A percentile compares a stretch with the other conserved stretches of the same genome.
Conservation (phyloP, 2,113 vertebrate genomes). For the Guaruba guarouba region DNA sequence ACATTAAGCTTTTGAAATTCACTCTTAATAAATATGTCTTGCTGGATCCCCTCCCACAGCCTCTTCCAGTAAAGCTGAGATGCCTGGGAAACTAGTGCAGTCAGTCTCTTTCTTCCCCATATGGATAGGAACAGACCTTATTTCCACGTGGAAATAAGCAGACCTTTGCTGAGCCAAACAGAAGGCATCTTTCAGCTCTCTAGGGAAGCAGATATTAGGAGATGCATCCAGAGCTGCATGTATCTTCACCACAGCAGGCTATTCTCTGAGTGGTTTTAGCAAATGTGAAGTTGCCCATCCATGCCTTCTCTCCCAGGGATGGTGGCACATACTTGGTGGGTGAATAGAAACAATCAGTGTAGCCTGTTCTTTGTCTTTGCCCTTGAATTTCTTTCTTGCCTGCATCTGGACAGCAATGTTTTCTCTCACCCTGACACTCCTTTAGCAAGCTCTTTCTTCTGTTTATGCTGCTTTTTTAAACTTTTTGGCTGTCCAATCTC, state of each 20-base stretch:
- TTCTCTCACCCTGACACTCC: neutral
- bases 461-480: neutral
- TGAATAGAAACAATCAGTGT: rapidly evolving
- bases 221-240: neutral
- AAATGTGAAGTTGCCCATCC: rapidly evolving
- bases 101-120: rapidly evolving
- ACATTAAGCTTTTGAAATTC: neutral
- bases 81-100: neutral
- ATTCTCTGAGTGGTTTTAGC: neutral
- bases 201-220: neutral
- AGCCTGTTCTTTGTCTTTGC: neutral
- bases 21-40: neutral
- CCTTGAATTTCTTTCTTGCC: neutral
- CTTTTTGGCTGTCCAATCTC: neutral
- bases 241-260: neutral
- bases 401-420: neutral
- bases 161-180: neutral
- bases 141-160: neutral
- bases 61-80: neutral
- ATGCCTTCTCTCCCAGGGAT: neutral
- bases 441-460: neutral
- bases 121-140: neutral
- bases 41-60: neutral
- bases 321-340: rapidly evolving
- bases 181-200: neutral